Conservation (phyloP, 2,113 vertebrate species). For the Calyptomena viridis region DNA sequence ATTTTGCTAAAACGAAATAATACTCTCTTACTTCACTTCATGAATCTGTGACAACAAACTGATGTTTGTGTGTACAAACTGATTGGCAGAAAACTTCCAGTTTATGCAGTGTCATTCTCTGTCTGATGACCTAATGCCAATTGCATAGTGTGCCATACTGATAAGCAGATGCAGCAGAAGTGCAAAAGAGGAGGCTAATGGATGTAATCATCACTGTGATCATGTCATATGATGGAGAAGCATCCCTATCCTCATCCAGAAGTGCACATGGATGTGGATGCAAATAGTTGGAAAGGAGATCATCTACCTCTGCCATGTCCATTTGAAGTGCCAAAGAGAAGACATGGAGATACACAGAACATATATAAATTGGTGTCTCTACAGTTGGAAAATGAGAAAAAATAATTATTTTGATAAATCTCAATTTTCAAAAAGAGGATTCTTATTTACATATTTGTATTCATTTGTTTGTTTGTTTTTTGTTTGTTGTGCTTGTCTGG, state of each 20-base stretch:
- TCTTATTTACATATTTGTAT: background rate
- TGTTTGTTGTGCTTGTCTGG: background rate
- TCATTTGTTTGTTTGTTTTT: too few species aligned
- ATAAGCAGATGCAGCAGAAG: background rate
- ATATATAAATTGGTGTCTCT: background rate
- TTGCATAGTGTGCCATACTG: background rate
- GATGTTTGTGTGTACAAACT: background rate
- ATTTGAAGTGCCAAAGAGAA: background rate
- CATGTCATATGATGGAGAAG: fast-evolving
- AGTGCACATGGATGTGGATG: background rate
- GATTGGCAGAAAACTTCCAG: background rate
- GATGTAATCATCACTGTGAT: background rate
- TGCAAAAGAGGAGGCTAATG: background rate
- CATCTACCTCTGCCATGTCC: background rate
- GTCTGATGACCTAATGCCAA: background rate
- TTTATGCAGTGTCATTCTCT: background rate
- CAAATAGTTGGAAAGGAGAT: background rate
- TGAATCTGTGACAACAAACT: background rate
- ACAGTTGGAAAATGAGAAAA: background rate
- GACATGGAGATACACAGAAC: background rate
- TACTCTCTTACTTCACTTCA: background rate
- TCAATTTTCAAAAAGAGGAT: background rate
- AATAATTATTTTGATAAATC: background rate
- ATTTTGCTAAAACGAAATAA: background rate
- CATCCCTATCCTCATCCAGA: background rate